phyloP scores from a whole-genome alignment of 1,140 invertebrate species.

The Octopus bimaculoides region DNA sequence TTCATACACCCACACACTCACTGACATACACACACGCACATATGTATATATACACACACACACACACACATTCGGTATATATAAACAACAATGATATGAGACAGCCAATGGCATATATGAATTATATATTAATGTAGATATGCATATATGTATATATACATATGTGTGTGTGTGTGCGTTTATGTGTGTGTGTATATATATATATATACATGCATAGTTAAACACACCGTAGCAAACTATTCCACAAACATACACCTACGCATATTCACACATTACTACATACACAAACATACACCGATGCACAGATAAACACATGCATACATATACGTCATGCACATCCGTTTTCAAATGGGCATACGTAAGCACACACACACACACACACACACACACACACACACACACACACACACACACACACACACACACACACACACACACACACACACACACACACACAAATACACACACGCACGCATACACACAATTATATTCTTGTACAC shows the following conservation, averaged over 20 bases:
- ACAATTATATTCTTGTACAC: too few relatives aligned
- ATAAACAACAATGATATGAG: too few relatives aligned
- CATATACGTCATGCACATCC: neutral
- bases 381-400: conserved; percentile 18
- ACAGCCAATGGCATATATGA: too few relatives aligned
- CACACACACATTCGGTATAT: too few relatives aligned
- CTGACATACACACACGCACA: neutral
- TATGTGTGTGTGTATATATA: neutral
- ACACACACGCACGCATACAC: too few relatives aligned
- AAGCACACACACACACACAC: conserved; percentile 13
- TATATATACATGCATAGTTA: conserved; percentile 9
- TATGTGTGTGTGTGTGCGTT: neutral
- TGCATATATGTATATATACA: neutral
- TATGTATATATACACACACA: neutral
- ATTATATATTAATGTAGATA: conserved; percentile 7
- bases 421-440: conserved; percentile 22
- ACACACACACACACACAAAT: conserved; percentile 23
- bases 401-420: conserved; percentile 22
- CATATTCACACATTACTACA: neutral
- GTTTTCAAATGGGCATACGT: conserved; percentile 7
- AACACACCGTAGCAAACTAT: neutral
- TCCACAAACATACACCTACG: neutral
- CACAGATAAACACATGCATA: neutral
- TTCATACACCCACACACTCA: too few relatives aligned
- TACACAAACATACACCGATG: neutral